phyloP scores from a whole-genome alignment of 1,140 invertebrate genomes.

The Orussus abietinus region DNA sequence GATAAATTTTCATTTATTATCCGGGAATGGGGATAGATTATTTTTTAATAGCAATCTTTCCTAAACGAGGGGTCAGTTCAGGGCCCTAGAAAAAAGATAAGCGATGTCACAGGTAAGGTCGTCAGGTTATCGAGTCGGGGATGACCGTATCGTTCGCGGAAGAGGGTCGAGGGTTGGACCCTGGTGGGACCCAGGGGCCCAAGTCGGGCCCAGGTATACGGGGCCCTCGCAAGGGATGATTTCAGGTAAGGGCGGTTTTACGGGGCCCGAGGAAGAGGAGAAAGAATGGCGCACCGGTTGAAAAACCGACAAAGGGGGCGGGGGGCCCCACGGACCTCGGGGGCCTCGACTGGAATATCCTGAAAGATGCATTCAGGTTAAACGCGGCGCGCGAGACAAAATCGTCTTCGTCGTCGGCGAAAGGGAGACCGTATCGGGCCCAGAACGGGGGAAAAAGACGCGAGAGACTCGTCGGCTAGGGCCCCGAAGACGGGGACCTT shows the following conservation, averaged over 20 bases:
- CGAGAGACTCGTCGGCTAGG: too few relatives aligned
- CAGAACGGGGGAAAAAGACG: too few relatives aligned
- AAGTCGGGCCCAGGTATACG: constrained; percentile 19
- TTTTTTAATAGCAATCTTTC: too few relatives aligned
- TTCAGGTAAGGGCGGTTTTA: constrained; percentile 38
- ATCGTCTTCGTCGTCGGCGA: constrained; percentile 27
- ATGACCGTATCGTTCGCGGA: too few relatives aligned
- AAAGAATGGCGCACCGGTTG: constrained; percentile 46
- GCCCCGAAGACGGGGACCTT: too few relatives aligned
- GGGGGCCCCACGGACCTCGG: constrained; percentile 12
- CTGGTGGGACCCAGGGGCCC: too few relatives aligned
- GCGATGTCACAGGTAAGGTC: too few relatives aligned
- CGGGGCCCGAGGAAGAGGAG: constrained; percentile 12
- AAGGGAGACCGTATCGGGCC: constrained; percentile 1
- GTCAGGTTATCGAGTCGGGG: background rate
- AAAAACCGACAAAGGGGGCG: constrained; percentile 45
- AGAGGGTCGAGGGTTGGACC: too few relatives aligned
- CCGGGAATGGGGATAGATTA: too few relatives aligned
- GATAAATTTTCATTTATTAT: too few relatives aligned
- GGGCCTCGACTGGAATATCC: constrained; percentile 36
- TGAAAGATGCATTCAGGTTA: constrained; percentile 52
- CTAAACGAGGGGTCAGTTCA: too few relatives aligned
- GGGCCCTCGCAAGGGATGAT: constrained; percentile 34
- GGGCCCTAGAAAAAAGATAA: too few relatives aligned
- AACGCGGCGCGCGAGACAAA: constrained; percentile 45